phyloP scores from a whole-genome alignment of 2,888 invertebrate species.

The Cantharis rustica region DNA sequence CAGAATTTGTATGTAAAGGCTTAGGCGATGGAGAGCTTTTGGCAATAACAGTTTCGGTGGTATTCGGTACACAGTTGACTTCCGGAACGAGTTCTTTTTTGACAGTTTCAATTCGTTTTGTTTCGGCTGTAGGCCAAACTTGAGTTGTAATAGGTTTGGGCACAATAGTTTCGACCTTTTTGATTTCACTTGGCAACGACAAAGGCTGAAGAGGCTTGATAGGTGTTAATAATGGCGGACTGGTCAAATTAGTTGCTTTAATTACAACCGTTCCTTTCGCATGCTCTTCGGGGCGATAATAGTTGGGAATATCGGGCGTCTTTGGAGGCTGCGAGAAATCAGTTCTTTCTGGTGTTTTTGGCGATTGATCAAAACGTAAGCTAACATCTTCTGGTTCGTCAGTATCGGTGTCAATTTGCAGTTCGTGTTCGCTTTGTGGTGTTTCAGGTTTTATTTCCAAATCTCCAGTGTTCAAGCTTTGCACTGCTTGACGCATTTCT shows the following conservation, averaged over 20 bases:
- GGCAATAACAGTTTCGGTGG: not conserved
- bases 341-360: conserved; percentile 57
- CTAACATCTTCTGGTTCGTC: conserved; percentile 71
- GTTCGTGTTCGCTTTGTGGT: conserved; percentile 81
- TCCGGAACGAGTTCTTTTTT: not conserved
- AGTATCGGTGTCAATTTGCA: conserved; percentile 85
- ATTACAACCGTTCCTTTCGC: conserved; percentile 39
- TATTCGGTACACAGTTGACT: not conserved
- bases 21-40: not conserved
- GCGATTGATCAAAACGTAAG: conserved; percentile 56
- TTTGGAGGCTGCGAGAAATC: conserved; percentile 61
- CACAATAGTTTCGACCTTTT: not conserved
- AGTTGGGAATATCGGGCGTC: conserved; percentile 62
- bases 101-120: not conserved
- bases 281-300: conserved; percentile 56
- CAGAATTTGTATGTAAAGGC: not conserved
- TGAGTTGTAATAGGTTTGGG: conserved; percentile 7
- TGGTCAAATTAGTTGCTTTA: conserved; percentile 44
- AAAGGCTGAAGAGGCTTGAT: conserved; percentile 42
- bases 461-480: conserved; percentile 72
- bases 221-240: conserved; percentile 53
- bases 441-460: conserved; percentile 81
- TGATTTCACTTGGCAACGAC: not conserved
- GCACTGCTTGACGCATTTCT: conserved; percentile 83
- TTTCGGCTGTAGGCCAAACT: not conserved